Percentiles rank a stretch among this genome's conserved stretches.
Evolutionary conservation across 2,888 invertebrate species (phyloP).

Genomic region (Augochlorella aurata): DNA sequence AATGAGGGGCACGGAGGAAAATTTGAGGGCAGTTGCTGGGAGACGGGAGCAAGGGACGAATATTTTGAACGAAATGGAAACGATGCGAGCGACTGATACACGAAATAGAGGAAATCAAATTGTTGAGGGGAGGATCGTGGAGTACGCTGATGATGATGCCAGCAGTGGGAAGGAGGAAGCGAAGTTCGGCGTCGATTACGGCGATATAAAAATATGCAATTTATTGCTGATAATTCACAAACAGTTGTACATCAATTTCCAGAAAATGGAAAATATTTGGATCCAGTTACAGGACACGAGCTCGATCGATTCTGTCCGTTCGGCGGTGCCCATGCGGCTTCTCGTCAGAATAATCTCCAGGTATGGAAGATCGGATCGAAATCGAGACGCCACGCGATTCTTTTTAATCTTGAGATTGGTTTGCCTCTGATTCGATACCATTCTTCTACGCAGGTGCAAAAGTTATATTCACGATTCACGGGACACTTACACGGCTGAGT

Average conservation of each 20-base stretch:
- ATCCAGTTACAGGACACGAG: not conserved
- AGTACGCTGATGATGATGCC: not conserved
- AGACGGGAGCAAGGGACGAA: not conserved
- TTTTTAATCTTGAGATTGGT: too few relatives aligned
- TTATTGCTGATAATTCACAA: slow-evolving; percentile 29
- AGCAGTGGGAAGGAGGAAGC: not conserved
- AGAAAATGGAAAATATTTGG: slow-evolving; percentile 12
- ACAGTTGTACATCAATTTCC: slow-evolving; percentile 20
- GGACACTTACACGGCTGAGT: slow-evolving; percentile 13
- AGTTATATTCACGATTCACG: slow-evolving; percentile 34
- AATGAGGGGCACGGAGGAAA: not conserved
- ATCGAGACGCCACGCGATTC: too few relatives aligned
- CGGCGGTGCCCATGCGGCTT: slow-evolving; percentile 5
- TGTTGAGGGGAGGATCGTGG: not conserved
- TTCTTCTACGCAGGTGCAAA: slow-evolving; percentile 36
- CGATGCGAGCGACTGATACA: not conserved
- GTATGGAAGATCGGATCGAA: slow-evolving; percentile 22
- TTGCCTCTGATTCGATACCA: not conserved
- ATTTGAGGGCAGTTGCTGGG: not conserved
- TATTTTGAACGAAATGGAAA: not conserved
- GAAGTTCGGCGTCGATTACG: not conserved
- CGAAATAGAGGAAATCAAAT: not conserved
- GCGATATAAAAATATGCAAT: slow-evolving; percentile 25
- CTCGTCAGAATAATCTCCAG: slow-evolving; percentile 35
- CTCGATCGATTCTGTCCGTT: not conserved